Base-by-base conservation (phyloP, 2,888 invertebrate genomes). In the Hirtodrosophila alboralis region DNA sequence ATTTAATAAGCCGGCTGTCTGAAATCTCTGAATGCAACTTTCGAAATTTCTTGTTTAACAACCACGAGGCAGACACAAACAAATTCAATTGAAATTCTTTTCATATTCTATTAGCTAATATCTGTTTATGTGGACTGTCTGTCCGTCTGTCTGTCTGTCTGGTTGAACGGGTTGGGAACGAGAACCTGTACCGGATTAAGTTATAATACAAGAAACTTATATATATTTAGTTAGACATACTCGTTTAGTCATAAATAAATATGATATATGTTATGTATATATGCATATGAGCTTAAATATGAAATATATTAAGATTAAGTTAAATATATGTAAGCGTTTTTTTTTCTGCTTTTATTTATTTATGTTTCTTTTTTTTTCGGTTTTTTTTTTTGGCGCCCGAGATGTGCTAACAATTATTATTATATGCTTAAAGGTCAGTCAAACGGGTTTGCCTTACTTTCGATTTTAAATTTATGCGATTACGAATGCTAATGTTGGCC, bases 341-440 rank as follows among this genome's bases (percentile, higher is more conserved):
- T 27, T 37, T 63, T 58, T 21, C 14, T 48, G 43, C 37, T 57
- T 36, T 40, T 37, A 38, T 38, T 30, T 27, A 31, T 33, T 34
- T 31, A 28, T 31, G 5, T 51, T 14, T 52, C 4, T 36, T 27
- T 53, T 14, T 7, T 36, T 9, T 33, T 43, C n/a, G n/a, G 26
- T 28, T 21, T 23, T 28, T 36, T 38, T 45, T 30, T 33, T 56
- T 41, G 31, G 21, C 47, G 60, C 33, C 37, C 16, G 51, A 66
- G 74, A 83, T 79, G 79, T 79, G 79, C 79, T 83, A 79, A 79
- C 74, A 58, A 63, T 72, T 78, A 81, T 72, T 78, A 81, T 83
- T 79, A 71, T 23, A 67, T 75, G 79, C 76, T 64, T 79, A 83
- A 79, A 79, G 79, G 79, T 79, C 83, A 79, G 45, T 38, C 68